These are phyloP conservation scores for Imbricaverruca yamaguchii DNA, from an alignment of 2,888 invertebrate genomes.

Conservation along the genomic window DNA sequence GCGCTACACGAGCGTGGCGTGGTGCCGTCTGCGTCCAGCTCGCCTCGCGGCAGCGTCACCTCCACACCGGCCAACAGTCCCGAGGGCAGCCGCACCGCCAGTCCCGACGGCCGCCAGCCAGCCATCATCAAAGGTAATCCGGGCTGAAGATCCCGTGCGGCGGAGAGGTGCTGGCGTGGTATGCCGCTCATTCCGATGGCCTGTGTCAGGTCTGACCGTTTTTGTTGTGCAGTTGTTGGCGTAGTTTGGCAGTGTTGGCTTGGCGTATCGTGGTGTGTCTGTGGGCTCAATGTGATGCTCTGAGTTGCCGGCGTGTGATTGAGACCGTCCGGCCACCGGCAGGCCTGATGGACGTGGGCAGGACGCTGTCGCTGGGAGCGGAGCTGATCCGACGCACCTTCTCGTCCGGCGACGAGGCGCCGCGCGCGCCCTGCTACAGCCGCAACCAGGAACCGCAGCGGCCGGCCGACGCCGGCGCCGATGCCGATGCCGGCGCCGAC, in stretches of 20 bases:
- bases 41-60: constrained; percentile 49
- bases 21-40: constrained; percentile 22
- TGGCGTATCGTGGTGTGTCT: too few relatives aligned
- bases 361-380: not conserved
- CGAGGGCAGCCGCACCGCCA: constrained; percentile 50
- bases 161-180: too few relatives aligned
- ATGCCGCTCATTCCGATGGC: too few relatives aligned
- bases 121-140: not conserved
- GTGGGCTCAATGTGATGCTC: too few relatives aligned
- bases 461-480: not conserved
- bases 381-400: constrained; percentile 13
- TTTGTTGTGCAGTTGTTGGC: too few relatives aligned
- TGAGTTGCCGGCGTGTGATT: too few relatives aligned
- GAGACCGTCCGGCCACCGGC: not conserved
- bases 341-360: constrained; percentile 2
- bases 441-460: constrained; percentile 3
- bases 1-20: constrained; percentile 71
- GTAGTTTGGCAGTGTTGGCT: too few relatives aligned
- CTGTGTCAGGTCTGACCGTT: too few relatives aligned
- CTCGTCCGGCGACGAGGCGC: not conserved
- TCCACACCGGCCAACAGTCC: constrained; percentile 85
- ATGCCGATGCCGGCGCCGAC: not conserved
- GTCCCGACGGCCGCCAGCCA: constrained; percentile 28
- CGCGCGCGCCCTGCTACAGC: constrained; percentile 16
- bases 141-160: too few relatives aligned